Conservation (phyloP, 2,797 vertebrate genomes). For the Gastrophryne carolinensis region DNA sequence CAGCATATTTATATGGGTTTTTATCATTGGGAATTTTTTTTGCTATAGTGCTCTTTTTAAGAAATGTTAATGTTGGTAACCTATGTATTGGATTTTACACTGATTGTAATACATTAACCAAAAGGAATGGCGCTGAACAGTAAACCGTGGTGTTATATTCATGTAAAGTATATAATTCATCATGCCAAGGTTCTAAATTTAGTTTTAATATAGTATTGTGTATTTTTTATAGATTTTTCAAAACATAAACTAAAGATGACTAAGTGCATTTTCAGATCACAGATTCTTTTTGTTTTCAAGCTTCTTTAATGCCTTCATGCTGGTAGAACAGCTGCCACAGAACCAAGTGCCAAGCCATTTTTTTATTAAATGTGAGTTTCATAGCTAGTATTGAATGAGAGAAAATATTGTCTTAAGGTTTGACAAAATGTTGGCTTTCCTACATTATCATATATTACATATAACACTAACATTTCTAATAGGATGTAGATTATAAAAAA, state of each 20-base stretch:
- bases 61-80: no score
- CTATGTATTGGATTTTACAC: no score
- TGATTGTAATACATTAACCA: no score
- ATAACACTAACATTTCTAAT: no score
- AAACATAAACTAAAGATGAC: neutral
- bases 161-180: neutral
- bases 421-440: neutral
- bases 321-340: constrained; percentile 7
- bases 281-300: constrained; percentile 1
- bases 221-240: neutral
- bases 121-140: no score
- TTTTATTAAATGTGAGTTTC: neutral
- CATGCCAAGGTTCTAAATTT: neutral
- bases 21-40: no score
- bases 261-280: constrained; percentile 2
- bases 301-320: neutral
- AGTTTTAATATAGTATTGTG: neutral
- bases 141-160: no score
- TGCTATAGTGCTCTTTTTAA: no score
- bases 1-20: no score
- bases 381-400: neutral
- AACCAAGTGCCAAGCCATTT: neutral
- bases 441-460: neutral
- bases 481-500: no score
- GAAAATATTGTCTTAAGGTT: neutral